Evolutionary conservation across 64 coral and sea anemone genomes (phyloP).

Genomic region (Porites australiensis): DNA sequence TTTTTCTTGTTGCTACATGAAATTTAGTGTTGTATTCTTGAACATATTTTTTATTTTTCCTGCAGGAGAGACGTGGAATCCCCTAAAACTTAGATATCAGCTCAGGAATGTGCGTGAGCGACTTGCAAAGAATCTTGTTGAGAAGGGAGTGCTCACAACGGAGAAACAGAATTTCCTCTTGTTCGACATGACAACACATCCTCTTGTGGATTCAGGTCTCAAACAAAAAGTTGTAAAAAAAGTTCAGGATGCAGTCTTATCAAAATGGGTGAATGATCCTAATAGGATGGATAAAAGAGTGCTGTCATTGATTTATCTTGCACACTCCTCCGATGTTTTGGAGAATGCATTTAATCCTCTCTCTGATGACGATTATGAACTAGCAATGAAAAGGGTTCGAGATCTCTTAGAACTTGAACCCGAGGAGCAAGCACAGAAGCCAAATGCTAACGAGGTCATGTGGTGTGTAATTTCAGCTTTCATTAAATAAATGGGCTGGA

Average conservation of each 20-base stretch:
- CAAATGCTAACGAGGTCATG: constrained; percentile 90
- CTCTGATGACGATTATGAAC: constrained; percentile 98
- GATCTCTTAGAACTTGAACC: constrained; percentile 97
- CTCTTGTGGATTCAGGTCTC: constrained; percentile 87
- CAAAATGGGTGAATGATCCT: constrained; percentile 97
- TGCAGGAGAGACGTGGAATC: constrained; percentile 98
- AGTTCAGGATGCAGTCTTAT: constrained; percentile 95
- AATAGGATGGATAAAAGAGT: constrained; percentile 86
- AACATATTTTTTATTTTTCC: constrained; percentile 21
- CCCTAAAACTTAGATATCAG: constrained; percentile 94
- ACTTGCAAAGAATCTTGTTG: constrained; percentile 98
- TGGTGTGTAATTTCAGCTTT: constrained; percentile 99
- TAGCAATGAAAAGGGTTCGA: constrained; percentile 96
- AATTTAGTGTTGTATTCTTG: no score
- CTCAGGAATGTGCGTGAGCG: constrained; percentile 98
- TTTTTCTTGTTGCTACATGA: no score
- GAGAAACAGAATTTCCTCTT: constrained; percentile 99
- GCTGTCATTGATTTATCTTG: constrained; percentile 95
- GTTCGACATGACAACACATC: constrained; percentile 99
- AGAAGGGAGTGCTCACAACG: constrained; percentile 97
- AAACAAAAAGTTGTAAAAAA: constrained; percentile 87
- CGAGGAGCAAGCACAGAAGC: constrained; percentile 91
- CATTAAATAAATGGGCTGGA: constrained; percentile 76
- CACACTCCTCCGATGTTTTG: constrained; percentile 98
- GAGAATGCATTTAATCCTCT: constrained; percentile 98